phyloP scores from a whole-genome alignment of 2,797 vertebrate species.

The Ptychobarbus kaznakovi region DNA sequence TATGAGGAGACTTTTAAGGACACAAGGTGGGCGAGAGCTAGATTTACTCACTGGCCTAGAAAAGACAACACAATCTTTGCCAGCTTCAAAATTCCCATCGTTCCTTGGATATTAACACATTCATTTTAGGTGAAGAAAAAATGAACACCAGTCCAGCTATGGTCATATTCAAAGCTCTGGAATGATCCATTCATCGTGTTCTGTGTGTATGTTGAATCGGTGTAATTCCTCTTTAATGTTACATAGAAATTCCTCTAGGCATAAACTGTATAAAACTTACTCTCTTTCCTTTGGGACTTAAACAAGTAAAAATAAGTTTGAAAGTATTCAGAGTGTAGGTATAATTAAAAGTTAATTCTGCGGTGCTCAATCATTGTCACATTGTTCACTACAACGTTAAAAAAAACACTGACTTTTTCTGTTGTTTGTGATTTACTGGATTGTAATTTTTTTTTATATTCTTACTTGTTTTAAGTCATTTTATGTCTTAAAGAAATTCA shows the following conservation, averaged over 20 bases:
- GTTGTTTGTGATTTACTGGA: not conserved
- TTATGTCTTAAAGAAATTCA: not conserved
- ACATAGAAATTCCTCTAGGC: not conserved
- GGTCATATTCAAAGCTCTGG: conserved; percentile 42
- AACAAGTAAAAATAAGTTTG: not conserved
- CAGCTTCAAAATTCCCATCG: conserved; percentile 54
- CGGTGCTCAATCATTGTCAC: not conserved
- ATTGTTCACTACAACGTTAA: not conserved
- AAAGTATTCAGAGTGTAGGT: not conserved
- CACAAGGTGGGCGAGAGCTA: conserved; percentile 36
- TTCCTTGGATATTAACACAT: conserved; percentile 55
- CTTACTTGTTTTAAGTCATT: not conserved
- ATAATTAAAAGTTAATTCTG: not conserved
- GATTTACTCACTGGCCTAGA: conserved; percentile 45
- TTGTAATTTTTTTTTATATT: not conserved
- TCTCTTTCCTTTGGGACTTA: not conserved
- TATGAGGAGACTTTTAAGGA: conserved; percentile 36
- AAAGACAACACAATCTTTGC: conserved; percentile 29
- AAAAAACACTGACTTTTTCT: not conserved
- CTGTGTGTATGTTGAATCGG: not conserved
- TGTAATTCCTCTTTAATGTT: not conserved
- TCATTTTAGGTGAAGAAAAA: conserved; percentile 41
- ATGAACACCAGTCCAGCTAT: conserved; percentile 50
- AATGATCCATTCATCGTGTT: conserved; percentile 15
- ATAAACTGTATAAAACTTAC: not conserved